phyloP scores from a whole-genome alignment of 2,888 invertebrate species.

The Euzophera pinguis region DNA sequence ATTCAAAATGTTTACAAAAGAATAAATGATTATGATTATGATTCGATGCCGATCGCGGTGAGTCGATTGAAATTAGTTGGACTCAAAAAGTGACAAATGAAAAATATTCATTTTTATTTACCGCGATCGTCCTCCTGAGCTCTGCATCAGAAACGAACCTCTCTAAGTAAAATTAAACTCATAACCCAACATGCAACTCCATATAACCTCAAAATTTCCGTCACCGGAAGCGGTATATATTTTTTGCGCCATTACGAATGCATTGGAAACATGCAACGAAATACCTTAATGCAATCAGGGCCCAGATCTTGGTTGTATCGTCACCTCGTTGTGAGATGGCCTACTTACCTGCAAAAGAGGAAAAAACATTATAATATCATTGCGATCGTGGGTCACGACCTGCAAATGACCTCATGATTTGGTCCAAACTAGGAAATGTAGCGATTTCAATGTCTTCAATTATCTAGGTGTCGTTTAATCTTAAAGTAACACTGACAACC shows the following conservation, averaged over 20 bases:
- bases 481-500: no score
- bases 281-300: slow-evolving; percentile 3
- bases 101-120: no score
- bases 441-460: background rate
- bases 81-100: no score
- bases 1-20: no score
- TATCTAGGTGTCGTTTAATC: no score
- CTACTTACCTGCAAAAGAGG: slow-evolving; percentile 69
- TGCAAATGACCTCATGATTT: slow-evolving; percentile 50
- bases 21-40: no score
- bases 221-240: background rate
- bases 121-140: no score
- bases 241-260: background rate
- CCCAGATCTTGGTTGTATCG: slow-evolving; percentile 1
- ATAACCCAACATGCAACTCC: background rate
- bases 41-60: no score
- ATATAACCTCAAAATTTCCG: background rate
- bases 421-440: slow-evolving; percentile 12
- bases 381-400: slow-evolving; percentile 61
- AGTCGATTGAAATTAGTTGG: no score
- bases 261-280: background rate
- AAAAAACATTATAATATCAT: slow-evolving; percentile 71
- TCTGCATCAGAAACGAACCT: no score
- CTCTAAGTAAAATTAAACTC: background rate
- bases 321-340: slow-evolving; percentile 26